Percentiles rank a stretch among this genome's conserved stretches.
These are phyloP conservation scores for Elysia crispata DNA, from an alignment of 2,888 invertebrate species.

Conservation along the genomic window DNA sequence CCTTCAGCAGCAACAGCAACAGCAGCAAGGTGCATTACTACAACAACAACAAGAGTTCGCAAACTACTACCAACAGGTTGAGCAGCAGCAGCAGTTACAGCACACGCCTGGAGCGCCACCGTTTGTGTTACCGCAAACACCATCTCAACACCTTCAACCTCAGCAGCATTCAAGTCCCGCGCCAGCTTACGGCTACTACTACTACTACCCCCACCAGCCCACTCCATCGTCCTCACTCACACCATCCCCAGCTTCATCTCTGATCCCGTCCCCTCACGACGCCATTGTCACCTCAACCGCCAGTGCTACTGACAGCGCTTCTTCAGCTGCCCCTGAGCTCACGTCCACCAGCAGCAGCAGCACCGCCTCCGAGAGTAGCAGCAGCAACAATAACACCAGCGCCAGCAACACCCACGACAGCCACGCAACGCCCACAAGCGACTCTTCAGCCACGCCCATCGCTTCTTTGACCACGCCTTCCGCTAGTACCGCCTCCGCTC, in stretches of 20 bases:
- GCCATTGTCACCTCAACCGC: too few species aligned
- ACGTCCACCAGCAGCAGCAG: slow-evolving; percentile 19
- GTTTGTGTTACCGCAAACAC: not conserved
- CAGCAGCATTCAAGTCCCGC: not conserved
- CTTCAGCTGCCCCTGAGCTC: not conserved
- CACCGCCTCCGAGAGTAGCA: slow-evolving; percentile 17
- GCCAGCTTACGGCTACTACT: not conserved
- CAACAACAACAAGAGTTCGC: not conserved
- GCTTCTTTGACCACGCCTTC: not conserved
- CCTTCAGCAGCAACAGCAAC: not conserved
- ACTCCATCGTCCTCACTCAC: not conserved
- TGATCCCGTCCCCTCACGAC: not conserved
- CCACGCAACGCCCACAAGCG: too few species aligned
- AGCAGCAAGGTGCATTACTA: not conserved
- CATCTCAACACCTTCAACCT: too few species aligned
- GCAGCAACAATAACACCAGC: not conserved
- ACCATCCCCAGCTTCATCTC: not conserved
- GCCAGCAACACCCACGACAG: not conserved
- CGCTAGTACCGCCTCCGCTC: not conserved
- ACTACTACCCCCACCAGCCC: not conserved
- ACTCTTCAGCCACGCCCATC: not conserved
- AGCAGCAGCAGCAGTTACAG: not conserved
- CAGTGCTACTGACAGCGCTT: too few species aligned
- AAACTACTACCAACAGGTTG: not conserved
- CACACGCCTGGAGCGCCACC: not conserved